Evolutionary conservation across 2,888 invertebrate species (phyloP).

Genomic region (Polyommatus icarus): DNA sequence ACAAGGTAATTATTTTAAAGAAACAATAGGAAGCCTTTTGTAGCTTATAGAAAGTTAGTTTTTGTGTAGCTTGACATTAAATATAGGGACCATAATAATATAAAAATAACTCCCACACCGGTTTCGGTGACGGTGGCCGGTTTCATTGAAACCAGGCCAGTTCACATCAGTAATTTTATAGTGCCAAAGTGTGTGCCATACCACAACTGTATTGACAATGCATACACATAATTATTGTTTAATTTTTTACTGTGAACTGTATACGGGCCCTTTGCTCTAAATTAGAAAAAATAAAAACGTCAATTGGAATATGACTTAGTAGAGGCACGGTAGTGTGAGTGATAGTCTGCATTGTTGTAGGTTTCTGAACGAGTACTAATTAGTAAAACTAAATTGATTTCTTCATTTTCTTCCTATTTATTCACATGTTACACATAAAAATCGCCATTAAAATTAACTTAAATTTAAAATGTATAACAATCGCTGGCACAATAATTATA

Average conservation of each 20-base stretch:
- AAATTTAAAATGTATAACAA: not conserved
- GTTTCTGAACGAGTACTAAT: not conserved
- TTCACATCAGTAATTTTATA: too few relatives aligned
- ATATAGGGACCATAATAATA: not conserved
- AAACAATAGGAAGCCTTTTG: not conserved
- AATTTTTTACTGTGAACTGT: not conserved
- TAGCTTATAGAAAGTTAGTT: not conserved
- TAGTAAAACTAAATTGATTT: not conserved
- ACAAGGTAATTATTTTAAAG: not conserved
- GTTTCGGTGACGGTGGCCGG: too few relatives aligned
- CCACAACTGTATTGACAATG: not conserved
- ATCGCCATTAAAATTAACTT: not conserved
- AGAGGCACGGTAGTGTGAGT: too few relatives aligned
- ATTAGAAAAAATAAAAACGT: too few relatives aligned
- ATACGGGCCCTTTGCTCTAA: too few relatives aligned
- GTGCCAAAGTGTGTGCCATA: too few relatives aligned
- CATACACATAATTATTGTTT: not conserved
- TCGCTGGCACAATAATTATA: too few relatives aligned
- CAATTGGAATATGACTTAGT: too few relatives aligned
- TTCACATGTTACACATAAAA: not conserved
- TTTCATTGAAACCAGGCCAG: too few relatives aligned
- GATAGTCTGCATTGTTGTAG: not conserved
- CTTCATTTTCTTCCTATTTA: too few relatives aligned
- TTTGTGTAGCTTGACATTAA: not conserved
- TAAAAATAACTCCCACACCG: too few relatives aligned